These are phyloP conservation scores for Aphaenogaster rudis DNA, from an alignment of 1,140 invertebrate genomes.

Conservation along the genomic window DNA sequence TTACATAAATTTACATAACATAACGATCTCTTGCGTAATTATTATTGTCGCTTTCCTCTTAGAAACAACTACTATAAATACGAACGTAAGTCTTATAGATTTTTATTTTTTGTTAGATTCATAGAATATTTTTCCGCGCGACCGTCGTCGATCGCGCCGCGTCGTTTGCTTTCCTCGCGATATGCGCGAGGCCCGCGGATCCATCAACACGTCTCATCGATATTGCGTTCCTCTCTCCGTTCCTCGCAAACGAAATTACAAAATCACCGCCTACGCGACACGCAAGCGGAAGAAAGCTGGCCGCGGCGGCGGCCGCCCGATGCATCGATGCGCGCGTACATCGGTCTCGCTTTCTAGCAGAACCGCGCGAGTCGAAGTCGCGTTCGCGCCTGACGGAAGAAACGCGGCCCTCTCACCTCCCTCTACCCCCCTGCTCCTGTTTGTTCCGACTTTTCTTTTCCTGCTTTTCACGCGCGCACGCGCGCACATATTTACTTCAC, in stretches of 20 bases:
- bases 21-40: background rate
- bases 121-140: background rate
- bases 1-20: background rate
- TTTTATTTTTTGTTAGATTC: background rate
- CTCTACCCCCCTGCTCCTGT: background rate
- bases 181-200: background rate
- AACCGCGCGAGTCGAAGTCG: conserved; percentile 13
- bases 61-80: background rate
- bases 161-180: background rate
- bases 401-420: background rate
- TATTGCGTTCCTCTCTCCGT: background rate
- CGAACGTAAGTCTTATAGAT: background rate
- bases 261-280: conserved; percentile 29
- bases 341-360: conserved; percentile 51
- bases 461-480: conserved; percentile 40
- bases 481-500: conserved; percentile 13
- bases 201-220: background rate
- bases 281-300: conserved; percentile 40
- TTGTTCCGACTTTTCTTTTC: conserved; percentile 54
- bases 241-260: conserved; percentile 1
- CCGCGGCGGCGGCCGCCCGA: background rate
- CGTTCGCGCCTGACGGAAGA: conserved; percentile 23
- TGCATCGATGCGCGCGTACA: conserved; percentile 29
- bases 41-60: background rate
- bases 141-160: background rate